Conservation (phyloP, 2,797 vertebrate species). For the Simalia tracyae region DNA sequence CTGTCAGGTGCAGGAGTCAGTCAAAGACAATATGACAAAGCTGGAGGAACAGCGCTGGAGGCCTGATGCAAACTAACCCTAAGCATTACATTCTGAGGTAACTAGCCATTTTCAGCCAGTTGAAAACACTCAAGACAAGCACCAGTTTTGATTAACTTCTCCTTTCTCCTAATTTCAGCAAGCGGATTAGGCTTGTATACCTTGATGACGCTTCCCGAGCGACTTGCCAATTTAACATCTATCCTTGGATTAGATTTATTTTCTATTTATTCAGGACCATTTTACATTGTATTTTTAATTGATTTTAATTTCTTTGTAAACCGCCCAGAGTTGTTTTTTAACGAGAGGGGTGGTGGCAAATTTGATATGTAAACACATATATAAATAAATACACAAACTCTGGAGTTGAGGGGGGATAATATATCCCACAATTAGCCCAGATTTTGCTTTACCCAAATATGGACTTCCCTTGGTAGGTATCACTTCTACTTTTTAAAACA, state of each 20-base stretch:
- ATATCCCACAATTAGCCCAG: background rate
- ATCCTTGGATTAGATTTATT: too few relatives aligned
- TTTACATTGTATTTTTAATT: too few relatives aligned
- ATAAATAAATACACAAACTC: background rate
- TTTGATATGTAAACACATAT: too few relatives aligned
- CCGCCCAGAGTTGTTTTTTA: too few relatives aligned
- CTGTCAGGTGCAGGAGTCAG: background rate
- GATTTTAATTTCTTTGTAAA: too few relatives aligned
- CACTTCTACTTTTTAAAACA: background rate
- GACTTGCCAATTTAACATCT: too few relatives aligned
- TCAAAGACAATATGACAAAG: slow-evolving; percentile 10
- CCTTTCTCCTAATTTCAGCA: background rate
- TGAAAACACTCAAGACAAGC: background rate
- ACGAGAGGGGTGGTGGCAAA: too few relatives aligned
- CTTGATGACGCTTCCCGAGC: too few relatives aligned
- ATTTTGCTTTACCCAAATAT: background rate
- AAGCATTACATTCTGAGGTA: background rate
- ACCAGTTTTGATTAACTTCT: too few relatives aligned
- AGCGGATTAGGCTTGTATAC: background rate
- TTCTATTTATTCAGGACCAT: too few relatives aligned
- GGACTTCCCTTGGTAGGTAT: background rate
- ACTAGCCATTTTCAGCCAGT: background rate
- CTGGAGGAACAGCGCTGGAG: background rate
- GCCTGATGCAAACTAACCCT: background rate
- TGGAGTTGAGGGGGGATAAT: background rate